A percentile compares a stretch with the other conserved stretches of the same genome.
phyloP scores from a whole-genome alignment of 1,140 invertebrate species.

The Parasteatoda tepidariorum region DNA sequence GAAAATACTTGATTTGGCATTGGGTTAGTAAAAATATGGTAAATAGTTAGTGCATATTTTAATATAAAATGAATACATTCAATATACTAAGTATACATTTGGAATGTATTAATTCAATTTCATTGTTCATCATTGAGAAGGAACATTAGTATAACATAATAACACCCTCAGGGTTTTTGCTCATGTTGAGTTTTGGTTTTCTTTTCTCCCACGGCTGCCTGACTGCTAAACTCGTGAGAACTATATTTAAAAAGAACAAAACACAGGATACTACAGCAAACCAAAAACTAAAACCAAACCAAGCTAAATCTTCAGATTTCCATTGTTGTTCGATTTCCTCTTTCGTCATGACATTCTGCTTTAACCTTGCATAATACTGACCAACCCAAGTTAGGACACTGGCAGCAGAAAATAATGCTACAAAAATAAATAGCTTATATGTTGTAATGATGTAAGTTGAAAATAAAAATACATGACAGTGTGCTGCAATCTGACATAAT shows the following conservation, averaged over 20 bases:
- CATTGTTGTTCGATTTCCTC: conserved; percentile 81
- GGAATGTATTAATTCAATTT: conserved; percentile 4
- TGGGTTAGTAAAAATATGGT: background rate
- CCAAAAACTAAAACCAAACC: conserved; percentile 84
- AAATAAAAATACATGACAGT: background rate
- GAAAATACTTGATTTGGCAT: background rate
- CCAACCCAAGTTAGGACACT: conserved; percentile 80
- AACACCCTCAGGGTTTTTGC: conserved; percentile 85
- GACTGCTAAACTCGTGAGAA: conserved; percentile 79
- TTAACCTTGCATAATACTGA: conserved; percentile 80
- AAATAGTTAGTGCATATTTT: background rate
- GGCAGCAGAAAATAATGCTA: conserved; percentile 79
- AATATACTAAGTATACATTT: background rate
- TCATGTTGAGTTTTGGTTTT: conserved; percentile 71
- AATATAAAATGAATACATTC: background rate
- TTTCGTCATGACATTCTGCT: conserved; percentile 80
- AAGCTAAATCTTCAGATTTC: conserved; percentile 77
- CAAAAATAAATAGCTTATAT: conserved; percentile 67
- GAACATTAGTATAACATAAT: conserved; percentile 82
- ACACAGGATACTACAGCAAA: conserved; percentile 79
- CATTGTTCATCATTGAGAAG: background rate
- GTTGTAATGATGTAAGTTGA: background rate
- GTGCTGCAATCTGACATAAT: no score
- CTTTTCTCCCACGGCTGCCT: conserved; percentile 73
- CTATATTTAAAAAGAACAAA: conserved; percentile 80